A percentile compares a stretch with the other conserved stretches of the same genome.
phyloP scores from a whole-genome alignment of 2,797 vertebrate species.

The Gephyroberyx darwinii region DNA sequence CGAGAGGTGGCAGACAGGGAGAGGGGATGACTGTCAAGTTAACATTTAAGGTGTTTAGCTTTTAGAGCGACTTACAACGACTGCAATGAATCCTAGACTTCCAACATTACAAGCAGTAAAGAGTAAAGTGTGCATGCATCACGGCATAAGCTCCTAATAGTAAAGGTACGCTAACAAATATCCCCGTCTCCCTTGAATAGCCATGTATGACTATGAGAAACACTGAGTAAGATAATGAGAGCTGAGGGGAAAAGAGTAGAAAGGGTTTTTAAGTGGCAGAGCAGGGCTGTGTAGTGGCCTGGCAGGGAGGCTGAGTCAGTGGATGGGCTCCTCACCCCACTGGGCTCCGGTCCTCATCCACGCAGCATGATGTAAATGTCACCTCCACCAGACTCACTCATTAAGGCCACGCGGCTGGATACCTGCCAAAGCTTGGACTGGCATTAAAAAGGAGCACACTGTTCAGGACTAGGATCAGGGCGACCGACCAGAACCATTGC shows the following conservation, averaged over 20 bases:
- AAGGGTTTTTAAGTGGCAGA: slow-evolving; percentile 42
- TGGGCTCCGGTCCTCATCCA: slow-evolving; percentile 57
- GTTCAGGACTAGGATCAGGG: neutral
- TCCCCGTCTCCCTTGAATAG: neutral
- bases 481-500: neutral
- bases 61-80: neutral
- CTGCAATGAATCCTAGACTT: neutral
- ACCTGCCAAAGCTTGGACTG: slow-evolving; percentile 37
- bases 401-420: slow-evolving; percentile 61
- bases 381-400: slow-evolving; percentile 61
- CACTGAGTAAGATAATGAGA: neutral
- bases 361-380: slow-evolving; percentile 71
- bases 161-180: neutral
- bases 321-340: slow-evolving; percentile 67
- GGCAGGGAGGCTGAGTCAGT: slow-evolving; percentile 34
- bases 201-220: neutral
- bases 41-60: neutral
- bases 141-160: neutral
- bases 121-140: neutral
- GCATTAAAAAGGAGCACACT: slow-evolving; percentile 37
- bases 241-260: slow-evolving; percentile 11
- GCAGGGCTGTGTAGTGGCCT: slow-evolving; percentile 17
- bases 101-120: neutral
- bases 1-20: neutral
- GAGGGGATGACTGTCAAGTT: neutral